These are phyloP conservation scores for Anguilla japonica DNA, from an alignment of 2,113 vertebrate species.

Conservation along the genomic window DNA sequence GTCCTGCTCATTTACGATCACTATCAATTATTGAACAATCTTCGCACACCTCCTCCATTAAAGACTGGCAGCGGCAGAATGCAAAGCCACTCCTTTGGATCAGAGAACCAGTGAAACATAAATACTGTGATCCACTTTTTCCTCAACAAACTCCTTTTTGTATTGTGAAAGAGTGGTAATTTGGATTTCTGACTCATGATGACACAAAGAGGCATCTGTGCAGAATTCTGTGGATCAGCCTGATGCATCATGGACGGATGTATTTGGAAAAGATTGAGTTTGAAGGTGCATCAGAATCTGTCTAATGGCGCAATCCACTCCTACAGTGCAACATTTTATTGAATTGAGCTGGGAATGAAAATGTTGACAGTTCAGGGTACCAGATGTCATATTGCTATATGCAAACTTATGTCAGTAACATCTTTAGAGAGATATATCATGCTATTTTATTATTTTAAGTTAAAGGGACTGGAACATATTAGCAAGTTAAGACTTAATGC, in stretches of 20 bases:
- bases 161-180: not conserved
- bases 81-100: not conserved
- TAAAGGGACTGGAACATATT: not conserved
- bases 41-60: slow-evolving; percentile 23
- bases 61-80: not conserved
- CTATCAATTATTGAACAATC: slow-evolving; percentile 29
- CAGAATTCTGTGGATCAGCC: not conserved
- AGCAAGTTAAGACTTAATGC: not conserved
- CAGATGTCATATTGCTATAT: too few relatives aligned
- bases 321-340: not conserved
- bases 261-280: not conserved
- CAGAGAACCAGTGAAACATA: not conserved
- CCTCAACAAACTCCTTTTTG: not conserved
- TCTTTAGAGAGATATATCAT: not conserved
- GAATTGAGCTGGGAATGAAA: not conserved
- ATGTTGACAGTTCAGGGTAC: not conserved
- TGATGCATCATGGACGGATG: not conserved
- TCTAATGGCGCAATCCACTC: not conserved
- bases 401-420: not conserved
- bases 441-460: too few relatives aligned
- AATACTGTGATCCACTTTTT: not conserved
- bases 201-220: not conserved
- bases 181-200: not conserved
- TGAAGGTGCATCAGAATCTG: not conserved
- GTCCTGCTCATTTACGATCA: not conserved